Conservation (phyloP, 1,140 invertebrate species). For the Melitaea cinxia region DNA sequence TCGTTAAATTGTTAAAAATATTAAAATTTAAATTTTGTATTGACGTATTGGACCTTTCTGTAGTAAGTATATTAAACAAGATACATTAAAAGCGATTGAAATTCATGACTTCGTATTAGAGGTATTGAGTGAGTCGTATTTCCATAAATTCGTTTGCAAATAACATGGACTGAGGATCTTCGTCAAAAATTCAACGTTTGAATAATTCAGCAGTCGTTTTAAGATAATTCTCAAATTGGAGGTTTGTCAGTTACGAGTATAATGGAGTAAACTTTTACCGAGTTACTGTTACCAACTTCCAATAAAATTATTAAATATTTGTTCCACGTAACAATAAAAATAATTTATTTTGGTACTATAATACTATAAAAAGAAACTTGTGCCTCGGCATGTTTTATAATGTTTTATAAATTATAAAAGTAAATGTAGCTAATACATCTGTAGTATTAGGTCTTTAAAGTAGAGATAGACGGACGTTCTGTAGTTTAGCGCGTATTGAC, state of each 20-base stretch:
- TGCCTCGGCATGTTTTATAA: no score
- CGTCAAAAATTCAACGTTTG: constrained; percentile 70
- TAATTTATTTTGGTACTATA: no score
- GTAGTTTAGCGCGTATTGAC: no score
- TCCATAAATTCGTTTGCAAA: constrained; percentile 63
- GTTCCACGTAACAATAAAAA: no score
- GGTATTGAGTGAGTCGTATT: constrained; percentile 55
- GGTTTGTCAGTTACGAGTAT: constrained; percentile 56
- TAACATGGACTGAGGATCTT: constrained; percentile 53
- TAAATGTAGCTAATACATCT: no score
- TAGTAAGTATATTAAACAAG: background rate
- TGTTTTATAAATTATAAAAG: no score
- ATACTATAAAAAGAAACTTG: no score
- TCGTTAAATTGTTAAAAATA: no score
- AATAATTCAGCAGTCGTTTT: constrained; percentile 71
- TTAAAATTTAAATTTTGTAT: background rate
- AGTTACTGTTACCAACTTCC: constrained; percentile 29
- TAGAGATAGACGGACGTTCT: no score
- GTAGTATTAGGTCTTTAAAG: no score
- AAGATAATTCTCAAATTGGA: constrained; percentile 71
- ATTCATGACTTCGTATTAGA: constrained; percentile 39
- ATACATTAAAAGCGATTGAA: constrained; percentile 18
- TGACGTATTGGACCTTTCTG: background rate
- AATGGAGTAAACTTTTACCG: constrained; percentile 57
- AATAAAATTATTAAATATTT: no score